Conservation (phyloP, 2,797 vertebrate species). For the Pangasius macronema region DNA sequence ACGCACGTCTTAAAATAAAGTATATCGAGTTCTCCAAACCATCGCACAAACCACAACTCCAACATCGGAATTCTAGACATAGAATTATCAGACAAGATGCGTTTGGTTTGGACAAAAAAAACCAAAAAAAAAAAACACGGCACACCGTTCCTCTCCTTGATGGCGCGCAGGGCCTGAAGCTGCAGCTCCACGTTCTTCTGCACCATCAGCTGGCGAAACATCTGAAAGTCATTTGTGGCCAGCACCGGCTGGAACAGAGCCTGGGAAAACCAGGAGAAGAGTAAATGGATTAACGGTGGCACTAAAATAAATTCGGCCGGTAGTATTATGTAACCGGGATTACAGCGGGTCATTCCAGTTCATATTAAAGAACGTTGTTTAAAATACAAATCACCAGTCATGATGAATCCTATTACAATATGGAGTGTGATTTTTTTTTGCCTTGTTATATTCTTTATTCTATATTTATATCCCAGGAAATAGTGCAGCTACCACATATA, state of each 20-base stretch:
- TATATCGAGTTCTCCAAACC: background rate
- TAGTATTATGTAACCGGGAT: constrained; percentile 1
- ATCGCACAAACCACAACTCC: too few relatives aligned
- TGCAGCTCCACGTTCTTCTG: constrained; percentile 98
- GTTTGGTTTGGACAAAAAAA: background rate
- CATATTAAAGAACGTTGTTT: background rate
- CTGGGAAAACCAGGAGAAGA: constrained; percentile 67
- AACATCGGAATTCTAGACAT: background rate
- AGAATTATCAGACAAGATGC: background rate
- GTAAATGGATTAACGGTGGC: background rate
- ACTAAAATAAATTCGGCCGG: background rate
- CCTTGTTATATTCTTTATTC: too few relatives aligned
- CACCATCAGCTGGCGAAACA: constrained; percentile 95
- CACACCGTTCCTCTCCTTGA: constrained; percentile 94
- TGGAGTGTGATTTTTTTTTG: background rate
- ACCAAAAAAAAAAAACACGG: too few relatives aligned
- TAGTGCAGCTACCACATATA: background rate
- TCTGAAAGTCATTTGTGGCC: constrained; percentile 94
- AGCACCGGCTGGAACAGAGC: constrained; percentile 89
- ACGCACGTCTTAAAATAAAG: background rate
- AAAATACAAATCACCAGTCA: background rate
- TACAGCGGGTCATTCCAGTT: background rate
- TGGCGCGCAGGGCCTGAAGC: constrained; percentile 92
- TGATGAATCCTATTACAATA: background rate
- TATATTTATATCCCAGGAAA: too few relatives aligned